Base-by-base conservation (phyloP, 2,888 invertebrate genomes). In the Lasioglossum marginatum region DNA sequence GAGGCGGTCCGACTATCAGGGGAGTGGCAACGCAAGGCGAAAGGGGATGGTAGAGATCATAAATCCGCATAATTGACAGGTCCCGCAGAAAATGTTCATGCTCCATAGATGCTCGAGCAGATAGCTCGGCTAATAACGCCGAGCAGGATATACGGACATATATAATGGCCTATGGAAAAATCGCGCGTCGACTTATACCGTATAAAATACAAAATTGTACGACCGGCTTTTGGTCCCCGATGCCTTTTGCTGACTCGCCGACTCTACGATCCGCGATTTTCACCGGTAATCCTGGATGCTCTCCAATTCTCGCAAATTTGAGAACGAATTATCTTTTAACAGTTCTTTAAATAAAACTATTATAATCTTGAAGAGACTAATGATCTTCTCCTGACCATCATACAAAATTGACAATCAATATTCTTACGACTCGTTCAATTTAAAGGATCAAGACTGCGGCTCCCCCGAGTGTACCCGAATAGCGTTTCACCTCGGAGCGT, bases 31-130 rank as follows among this genome's bases (percentile, higher is more conserved):
- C 37, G 37, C 37, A 12, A 31, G 78, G 75, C 34, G 66, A 68
- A 63, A 63, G 66, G 66, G 34, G 76, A 70, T 77, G 78, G 79
- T 75, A 83, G 76, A 40, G 77, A 88, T 93, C 93, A 92, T 94
- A 94, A 94, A 93, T 93, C 94, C 93, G 92, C 92, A 92, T 94
- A 93, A 93, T 93, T 93, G 93, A 93, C 93, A 94, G 93, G 88
- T 88, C 84, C 88, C 88, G 89, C 84, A 82, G 91, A 91, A 91
- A 86, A 86, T 81, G 88, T 83, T 88, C 86, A 48, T 83, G 87
- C 81, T 77, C 87, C 87, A 89, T 88, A 91, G 92, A 91, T 89
- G 87, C 87, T 79, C 87, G 88, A 76, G 63, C 83, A 91, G 93
- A 93, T 92, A 89, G 86, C 88, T 83, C 34, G 81, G 86, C 91